Conservation (phyloP, 1,140 invertebrate genomes). For the Parapsyche elsis region DNA sequence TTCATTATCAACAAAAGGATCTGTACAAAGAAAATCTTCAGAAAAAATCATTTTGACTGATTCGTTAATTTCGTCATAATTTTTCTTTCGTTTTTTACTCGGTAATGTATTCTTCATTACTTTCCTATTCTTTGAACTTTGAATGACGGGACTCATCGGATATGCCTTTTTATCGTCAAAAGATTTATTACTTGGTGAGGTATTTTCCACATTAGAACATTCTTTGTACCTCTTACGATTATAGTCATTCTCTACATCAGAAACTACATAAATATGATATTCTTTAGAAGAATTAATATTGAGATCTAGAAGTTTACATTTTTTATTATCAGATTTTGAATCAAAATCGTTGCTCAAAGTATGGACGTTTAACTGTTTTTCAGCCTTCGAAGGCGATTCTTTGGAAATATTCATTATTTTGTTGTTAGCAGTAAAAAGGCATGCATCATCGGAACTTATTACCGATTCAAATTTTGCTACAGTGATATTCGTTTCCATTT, state of each 20-base stretch:
- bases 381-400: too few species aligned
- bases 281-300: slow-evolving; percentile 11
- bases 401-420: too few species aligned
- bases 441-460: too few species aligned
- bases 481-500: too few species aligned
- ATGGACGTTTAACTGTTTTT: too few species aligned
- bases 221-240: too few species aligned
- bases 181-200: too few species aligned
- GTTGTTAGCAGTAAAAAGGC: too few species aligned
- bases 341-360: too few species aligned
- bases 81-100: not conserved
- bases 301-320: not conserved
- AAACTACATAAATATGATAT: not conserved
- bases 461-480: too few species aligned
- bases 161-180: not conserved
- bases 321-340: not conserved
- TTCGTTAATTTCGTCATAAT: not conserved
- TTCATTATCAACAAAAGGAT: not conserved
- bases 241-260: not conserved
- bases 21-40: not conserved
- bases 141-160: slow-evolving; percentile 1
- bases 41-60: not conserved
- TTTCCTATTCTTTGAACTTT: not conserved
- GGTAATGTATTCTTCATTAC: not conserved
- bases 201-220: too few species aligned